Base-by-base conservation (phyloP, 1,140 invertebrate species). In the Leptinotarsa texana region DNA sequence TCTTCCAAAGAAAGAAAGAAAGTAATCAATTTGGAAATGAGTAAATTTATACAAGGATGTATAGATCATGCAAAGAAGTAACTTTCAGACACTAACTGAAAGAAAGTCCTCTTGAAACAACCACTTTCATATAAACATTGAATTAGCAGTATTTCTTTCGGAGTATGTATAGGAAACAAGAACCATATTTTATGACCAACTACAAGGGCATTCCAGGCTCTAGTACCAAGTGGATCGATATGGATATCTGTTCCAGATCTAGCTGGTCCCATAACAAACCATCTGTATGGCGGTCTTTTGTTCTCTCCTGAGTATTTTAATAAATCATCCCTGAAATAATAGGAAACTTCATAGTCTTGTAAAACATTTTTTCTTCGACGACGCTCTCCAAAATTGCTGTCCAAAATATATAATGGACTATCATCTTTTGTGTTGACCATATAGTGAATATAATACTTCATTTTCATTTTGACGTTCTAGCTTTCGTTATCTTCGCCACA, bases 401-500 rank as follows among this genome's bases (percentile, higher is more conserved):
- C 98, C 91, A 99, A 99, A 88, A 99, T 99, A 89, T 99, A 99
- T 69, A 99, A 89, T 51, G 98, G 98, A 86, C 96, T 98, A 87
- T 99, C 98, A 89, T 99, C 98, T 77, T 90, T 90, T 74, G 95
- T 97, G 79, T 91, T 92, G 81, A 90, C 89, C 94, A 99, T 97
- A 86, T 99, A 99, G 78, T 97, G 91, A 80, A 98, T 89, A 88
- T 98, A 99, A 90, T 99, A 99, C 88, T 99, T 99, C 96, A 99
- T 98, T 88, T 99, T 99, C 92, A 99, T 93, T 88, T 99, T 99
- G 69, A 99, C 98, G 85, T 96, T 98, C 87, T 99, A 99, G 63
- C 98, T 98, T 86, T 99, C 96, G 90, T 99, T 99, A 86, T 99
- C 98, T 88, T 99, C 98, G 4, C 98, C 98, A 86, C 98, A 99